These are phyloP conservation scores for Formica exsecta DNA, from an alignment of 1,140 invertebrate species.

Conservation along the genomic window DNA sequence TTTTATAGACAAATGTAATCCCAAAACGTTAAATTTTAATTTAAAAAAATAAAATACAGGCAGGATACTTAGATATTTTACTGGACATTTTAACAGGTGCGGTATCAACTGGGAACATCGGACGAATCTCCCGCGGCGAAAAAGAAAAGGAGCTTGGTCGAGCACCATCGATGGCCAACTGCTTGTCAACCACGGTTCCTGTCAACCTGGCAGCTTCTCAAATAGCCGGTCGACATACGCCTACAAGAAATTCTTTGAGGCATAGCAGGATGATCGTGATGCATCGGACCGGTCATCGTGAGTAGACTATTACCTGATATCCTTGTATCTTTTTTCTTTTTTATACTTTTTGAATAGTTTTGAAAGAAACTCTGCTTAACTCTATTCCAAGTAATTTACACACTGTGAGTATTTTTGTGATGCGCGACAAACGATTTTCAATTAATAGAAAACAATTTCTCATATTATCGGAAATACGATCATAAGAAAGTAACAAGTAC, in stretches of 20 bases:
- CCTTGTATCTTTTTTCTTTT: not conserved
- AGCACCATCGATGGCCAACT: slow-evolving; percentile 87
- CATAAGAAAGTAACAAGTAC: not conserved
- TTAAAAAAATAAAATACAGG: not conserved
- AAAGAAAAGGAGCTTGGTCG: slow-evolving; percentile 82
- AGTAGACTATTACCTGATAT: slow-evolving; percentile 68
- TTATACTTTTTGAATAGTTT: not conserved
- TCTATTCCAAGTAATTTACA: not conserved
- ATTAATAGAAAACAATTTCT: slow-evolving; percentile 12
- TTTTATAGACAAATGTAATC: not conserved
- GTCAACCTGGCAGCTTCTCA: slow-evolving; percentile 89
- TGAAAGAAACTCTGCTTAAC: not conserved
- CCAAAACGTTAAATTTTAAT: not conserved
- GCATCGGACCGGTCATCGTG: slow-evolving; percentile 87
- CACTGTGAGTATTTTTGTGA: not conserved
- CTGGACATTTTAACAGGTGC: slow-evolving; percentile 72
- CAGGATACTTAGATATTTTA: not conserved
- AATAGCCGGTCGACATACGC: slow-evolving; percentile 89
- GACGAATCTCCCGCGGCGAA: slow-evolving; percentile 76
- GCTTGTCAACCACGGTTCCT: slow-evolving; percentile 90
- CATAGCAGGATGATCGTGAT: slow-evolving; percentile 91
- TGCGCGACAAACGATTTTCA: not conserved
- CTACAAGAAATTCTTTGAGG: slow-evolving; percentile 90
- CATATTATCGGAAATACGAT: not conserved
- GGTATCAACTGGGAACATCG: slow-evolving; percentile 81